Evolutionary conservation across 2,113 vertebrate genomes (phyloP).

Genomic region (Cyprinodon tularosa): DNA sequence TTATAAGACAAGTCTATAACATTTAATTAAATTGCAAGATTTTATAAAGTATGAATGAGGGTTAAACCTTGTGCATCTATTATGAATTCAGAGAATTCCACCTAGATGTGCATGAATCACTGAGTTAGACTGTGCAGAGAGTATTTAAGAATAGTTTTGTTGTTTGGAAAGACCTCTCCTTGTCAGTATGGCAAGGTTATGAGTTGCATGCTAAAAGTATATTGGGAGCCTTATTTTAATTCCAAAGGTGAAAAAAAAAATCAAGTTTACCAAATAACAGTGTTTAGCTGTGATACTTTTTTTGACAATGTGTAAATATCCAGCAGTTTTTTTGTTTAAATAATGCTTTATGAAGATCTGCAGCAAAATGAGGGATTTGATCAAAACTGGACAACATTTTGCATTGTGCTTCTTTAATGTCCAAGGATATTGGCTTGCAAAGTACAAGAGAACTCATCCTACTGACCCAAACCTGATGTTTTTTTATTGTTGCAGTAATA

Average conservation of each 20-base stretch:
- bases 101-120: slow-evolving; percentile 59
- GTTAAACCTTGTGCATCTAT: slow-evolving; percentile 63
- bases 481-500: slow-evolving; percentile 79
- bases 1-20: slow-evolving; percentile 32
- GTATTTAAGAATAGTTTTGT: slow-evolving; percentile 43
- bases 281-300: slow-evolving; percentile 41
- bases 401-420: slow-evolving; percentile 8
- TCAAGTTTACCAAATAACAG: slow-evolving; percentile 62
- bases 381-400: slow-evolving; percentile 36
- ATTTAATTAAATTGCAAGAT: slow-evolving; percentile 47
- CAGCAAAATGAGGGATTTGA: slow-evolving; percentile 30
- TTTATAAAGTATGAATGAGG: slow-evolving; percentile 66
- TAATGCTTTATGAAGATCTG: slow-evolving; percentile 31
- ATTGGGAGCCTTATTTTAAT: slow-evolving; percentile 36
- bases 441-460: slow-evolving; percentile 28
- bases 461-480: slow-evolving; percentile 74
- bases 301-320: slow-evolving; percentile 34
- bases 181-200: slow-evolving; percentile 17
- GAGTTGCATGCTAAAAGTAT: slow-evolving; percentile 36
- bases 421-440: slow-evolving; percentile 2
- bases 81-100: slow-evolving; percentile 82
- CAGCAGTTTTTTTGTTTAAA: slow-evolving; percentile 44
- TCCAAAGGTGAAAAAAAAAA: slow-evolving; percentile 54
- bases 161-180: slow-evolving; percentile 28
- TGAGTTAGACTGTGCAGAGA: slow-evolving; percentile 55